Base-by-base conservation (phyloP, 2,113 vertebrate genomes). In the Nothobranchius kuhntae region DNA sequence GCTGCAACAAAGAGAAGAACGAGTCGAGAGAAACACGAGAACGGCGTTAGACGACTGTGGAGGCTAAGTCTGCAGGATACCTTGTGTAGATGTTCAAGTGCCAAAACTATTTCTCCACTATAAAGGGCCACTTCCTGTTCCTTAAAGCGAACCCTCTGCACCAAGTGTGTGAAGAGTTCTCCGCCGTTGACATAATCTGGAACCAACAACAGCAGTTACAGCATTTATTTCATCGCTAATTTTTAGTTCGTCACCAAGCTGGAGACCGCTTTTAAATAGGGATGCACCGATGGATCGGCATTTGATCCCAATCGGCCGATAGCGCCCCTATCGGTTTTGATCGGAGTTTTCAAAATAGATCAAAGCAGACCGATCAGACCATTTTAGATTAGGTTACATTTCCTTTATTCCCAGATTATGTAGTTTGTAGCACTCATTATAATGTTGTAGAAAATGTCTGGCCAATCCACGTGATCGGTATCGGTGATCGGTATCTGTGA, bases 111-210 rank as follows among this genome's bases (percentile, higher is more conserved):
- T 91, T 99, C 98, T 47, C 98, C 98, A 13, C 94, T 96, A 80
- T 98, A 99, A 86, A 98, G 92, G 38, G 93, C 95, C 21, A 98
- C 98, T 79, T 98, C 96, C 35, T 90, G 92, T 86, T 98, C 97
- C 86, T 95, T 95, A 86, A 98, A 99, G 73, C 91, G 95, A 66
- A 98, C 97, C 92, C 96, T 94, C 86, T 99, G 98, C 77, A 97
- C 98, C 92, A 99, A 93, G 83, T 99, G 98, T 71, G 98, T 99
- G 92, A 99, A 98, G 77, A 98, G 93, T 86, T 98, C 98, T 57
- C 98, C 98, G 62, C 97, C 97, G 63, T 97, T 98, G 88, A 99
- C 96, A 83, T 99, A 99, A 92, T 99, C 97, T 99, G 46, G 8
- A 53, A 71, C 0, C 13, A 46, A 65, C 54, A 6, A 82, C 0